Evolutionary conservation across 2,797 vertebrate species (phyloP).

Genomic region (Iguana delicatissima): DNA sequence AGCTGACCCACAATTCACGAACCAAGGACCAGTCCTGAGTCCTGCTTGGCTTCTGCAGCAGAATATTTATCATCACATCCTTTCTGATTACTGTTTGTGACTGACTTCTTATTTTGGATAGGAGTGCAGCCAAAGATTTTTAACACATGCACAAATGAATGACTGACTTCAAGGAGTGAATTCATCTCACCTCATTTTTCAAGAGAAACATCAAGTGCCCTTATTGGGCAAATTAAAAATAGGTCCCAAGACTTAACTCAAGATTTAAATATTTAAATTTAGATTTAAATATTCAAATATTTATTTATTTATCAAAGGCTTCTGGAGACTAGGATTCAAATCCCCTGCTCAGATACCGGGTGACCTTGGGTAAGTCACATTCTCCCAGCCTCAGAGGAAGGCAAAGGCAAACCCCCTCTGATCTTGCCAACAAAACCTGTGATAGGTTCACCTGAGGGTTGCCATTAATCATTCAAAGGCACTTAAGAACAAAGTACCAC

Average conservation of each 20-base stretch:
- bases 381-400: no score
- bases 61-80: not conserved
- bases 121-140: not conserved
- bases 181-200: slow-evolving; percentile 27
- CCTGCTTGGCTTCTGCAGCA: not conserved
- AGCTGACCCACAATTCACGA: not conserved
- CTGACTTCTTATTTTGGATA: not conserved
- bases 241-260: not conserved
- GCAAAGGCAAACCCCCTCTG: no score
- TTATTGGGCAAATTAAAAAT: not conserved
- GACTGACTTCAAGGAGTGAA: not conserved
- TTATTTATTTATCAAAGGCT: no score
- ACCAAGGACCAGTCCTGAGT: not conserved
- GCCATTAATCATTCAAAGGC: no score
- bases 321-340: no score
- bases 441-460: no score
- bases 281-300: no score
- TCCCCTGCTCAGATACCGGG: no score
- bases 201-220: slow-evolving; percentile 31
- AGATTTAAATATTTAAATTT: no score
- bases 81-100: not conserved
- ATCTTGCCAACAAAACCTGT: no score
- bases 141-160: not conserved
- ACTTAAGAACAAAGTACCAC: no score
- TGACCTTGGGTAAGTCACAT: no score